Evolutionary conservation across 2,113 vertebrate species (phyloP).

Genomic region (Coryphaenoides rupestris): DNA sequence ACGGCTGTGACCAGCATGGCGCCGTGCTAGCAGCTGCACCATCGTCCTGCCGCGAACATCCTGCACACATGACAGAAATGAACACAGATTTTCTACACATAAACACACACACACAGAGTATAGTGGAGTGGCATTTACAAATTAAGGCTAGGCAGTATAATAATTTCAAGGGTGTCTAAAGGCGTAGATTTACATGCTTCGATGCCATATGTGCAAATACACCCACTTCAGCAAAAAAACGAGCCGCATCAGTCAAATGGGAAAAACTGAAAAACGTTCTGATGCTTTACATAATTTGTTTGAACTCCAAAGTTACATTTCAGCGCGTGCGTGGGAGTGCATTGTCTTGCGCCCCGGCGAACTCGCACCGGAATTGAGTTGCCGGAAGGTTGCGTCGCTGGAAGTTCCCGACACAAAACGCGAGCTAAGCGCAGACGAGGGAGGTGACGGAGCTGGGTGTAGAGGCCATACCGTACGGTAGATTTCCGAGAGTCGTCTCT

Average conservation of each 20-base stretch:
- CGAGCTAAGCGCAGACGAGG: slow-evolving; percentile 9
- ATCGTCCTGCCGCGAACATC: too few relatives aligned
- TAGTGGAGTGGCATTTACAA: background rate
- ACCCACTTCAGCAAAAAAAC: slow-evolving; percentile 11
- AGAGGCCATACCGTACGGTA: too few relatives aligned
- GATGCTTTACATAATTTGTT: slow-evolving; percentile 42
- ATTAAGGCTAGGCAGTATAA: background rate
- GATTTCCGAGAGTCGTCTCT: slow-evolving; percentile 43
- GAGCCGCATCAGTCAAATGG: slow-evolving; percentile 22
- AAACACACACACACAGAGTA: too few relatives aligned
- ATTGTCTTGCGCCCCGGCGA: slow-evolving; percentile 20
- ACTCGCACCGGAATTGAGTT: slow-evolving; percentile 16
- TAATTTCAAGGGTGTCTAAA: background rate
- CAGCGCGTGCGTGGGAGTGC: slow-evolving; percentile 32
- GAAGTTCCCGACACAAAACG: slow-evolving; percentile 21
- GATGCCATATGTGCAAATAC: slow-evolving; percentile 15
- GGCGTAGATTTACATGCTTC: slow-evolving; percentile 5
- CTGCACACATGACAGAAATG: too few relatives aligned
- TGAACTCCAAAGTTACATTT: slow-evolving; percentile 25
- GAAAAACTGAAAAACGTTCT: slow-evolving; percentile 20
- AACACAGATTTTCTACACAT: too few relatives aligned
- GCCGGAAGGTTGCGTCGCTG: slow-evolving; percentile 24
- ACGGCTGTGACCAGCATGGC: too few relatives aligned
- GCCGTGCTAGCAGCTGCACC: too few relatives aligned
- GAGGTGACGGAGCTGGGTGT: slow-evolving; percentile 37